A percentile compares a stretch with the other conserved stretches of the same genome.
Evolutionary conservation across 2,888 invertebrate species (phyloP).

Genomic region (Psococerastis gibbosa): DNA sequence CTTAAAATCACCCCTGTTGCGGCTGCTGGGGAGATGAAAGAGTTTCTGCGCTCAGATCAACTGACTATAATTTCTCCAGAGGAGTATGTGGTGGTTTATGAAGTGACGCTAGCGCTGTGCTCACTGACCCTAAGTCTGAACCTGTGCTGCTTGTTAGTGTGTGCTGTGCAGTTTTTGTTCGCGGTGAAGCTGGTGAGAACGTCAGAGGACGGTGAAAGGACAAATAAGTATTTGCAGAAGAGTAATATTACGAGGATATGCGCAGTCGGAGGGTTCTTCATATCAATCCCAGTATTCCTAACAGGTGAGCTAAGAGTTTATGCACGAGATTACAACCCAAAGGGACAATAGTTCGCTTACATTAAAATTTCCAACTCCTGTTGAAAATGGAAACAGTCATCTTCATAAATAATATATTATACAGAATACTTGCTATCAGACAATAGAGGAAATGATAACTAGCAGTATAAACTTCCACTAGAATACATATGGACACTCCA

Average conservation of each 20-base stretch:
- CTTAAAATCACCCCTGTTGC: constrained; percentile 62
- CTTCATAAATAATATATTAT: too few species aligned
- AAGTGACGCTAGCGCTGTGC: constrained; percentile 78
- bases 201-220: constrained; percentile 55
- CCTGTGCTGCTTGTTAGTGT: constrained; percentile 78
- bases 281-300: constrained; percentile 84
- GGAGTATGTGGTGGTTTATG: constrained; percentile 75
- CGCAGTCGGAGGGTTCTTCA: constrained; percentile 83
- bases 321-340: too few species aligned
- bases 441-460: too few species aligned
- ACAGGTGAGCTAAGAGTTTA: constrained; percentile 62
- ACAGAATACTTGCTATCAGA: too few species aligned
- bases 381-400: too few species aligned
- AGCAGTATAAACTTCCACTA: too few species aligned
- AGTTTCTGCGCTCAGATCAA: constrained; percentile 33
- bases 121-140: constrained; percentile 75
- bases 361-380: too few species aligned
- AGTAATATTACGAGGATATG: constrained; percentile 78
- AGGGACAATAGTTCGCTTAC: too few species aligned
- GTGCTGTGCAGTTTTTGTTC: constrained; percentile 86
- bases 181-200: constrained; percentile 80
- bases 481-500: too few species aligned
- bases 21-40: constrained; percentile 27
- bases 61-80: constrained; percentile 42
- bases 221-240: constrained; percentile 80